phyloP scores from a whole-genome alignment of 2,888 invertebrate genomes.

The Sialis fuliginosa region DNA sequence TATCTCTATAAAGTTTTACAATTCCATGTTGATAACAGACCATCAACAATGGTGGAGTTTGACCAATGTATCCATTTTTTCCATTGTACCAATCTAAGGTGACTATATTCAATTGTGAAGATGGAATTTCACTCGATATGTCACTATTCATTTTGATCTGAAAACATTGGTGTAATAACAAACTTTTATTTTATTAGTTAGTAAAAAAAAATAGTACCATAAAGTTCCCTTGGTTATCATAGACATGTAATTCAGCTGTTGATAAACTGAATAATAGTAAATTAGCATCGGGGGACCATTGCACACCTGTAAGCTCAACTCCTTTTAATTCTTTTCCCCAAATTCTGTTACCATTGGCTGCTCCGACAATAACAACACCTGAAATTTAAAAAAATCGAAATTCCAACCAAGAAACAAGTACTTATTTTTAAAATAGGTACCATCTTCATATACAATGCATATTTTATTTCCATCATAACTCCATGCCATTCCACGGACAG shows the following conservation, averaged over 20 bases:
- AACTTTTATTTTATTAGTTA: neutral
- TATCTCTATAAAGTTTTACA: slow-evolving; percentile 76
- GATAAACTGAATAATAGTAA: slow-evolving; percentile 75
- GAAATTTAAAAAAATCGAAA: slow-evolving; percentile 9
- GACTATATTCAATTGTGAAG: slow-evolving; percentile 28
- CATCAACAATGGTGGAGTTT: slow-evolving; percentile 55
- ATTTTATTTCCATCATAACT: slow-evolving; percentile 92
- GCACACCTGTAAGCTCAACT: slow-evolving; percentile 63
- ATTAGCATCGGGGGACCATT: slow-evolving; percentile 93
- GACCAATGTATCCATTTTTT: slow-evolving; percentile 46
- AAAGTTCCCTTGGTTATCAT: slow-evolving; percentile 81
- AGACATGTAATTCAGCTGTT: slow-evolving; percentile 85
- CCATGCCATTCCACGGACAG: slow-evolving; percentile 96
- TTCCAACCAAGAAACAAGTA: neutral
- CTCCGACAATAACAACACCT: slow-evolving; percentile 88
- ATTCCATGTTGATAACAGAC: slow-evolving; percentile 80
- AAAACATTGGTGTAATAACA: neutral
- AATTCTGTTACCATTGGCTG: slow-evolving; percentile 92
- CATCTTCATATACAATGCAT: slow-evolving; percentile 98
- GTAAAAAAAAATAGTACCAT: slow-evolving; percentile 28
- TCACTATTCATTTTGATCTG: too few relatives aligned
- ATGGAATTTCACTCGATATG: neutral
- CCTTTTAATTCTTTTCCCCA: slow-evolving; percentile 97
- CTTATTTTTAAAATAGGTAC: slow-evolving; percentile 27
- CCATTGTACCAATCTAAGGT: slow-evolving; percentile 82